A percentile compares a stretch with the other conserved stretches of the same genome.
Conservation (phyloP, 2,888 invertebrate genomes). For the Polymixis flavicincta region DNA sequence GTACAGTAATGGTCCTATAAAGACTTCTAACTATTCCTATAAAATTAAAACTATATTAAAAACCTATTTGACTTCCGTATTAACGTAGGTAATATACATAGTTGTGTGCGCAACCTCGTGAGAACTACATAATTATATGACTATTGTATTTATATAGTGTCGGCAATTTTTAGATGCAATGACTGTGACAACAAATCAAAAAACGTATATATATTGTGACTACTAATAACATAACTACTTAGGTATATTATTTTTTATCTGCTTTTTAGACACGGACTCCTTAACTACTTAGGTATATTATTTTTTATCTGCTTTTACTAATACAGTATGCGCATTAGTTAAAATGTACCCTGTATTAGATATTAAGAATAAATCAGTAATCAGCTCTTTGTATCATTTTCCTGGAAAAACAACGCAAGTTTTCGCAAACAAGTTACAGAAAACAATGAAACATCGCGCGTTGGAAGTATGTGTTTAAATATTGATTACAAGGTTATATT, state of each 20-base stretch:
- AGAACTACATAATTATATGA: slow-evolving; percentile 29
- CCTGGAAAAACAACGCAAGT: no score
- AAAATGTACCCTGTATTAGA: no score
- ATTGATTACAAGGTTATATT: not conserved
- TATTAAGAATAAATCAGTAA: no score
- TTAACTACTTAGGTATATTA: no score
- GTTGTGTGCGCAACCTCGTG: slow-evolving; percentile 24
- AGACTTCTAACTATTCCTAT: not conserved
- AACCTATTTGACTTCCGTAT: slow-evolving; percentile 32
- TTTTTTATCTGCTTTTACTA: no score
- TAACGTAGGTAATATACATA: slow-evolving; percentile 12
- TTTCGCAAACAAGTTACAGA: not conserved
- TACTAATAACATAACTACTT: not conserved
- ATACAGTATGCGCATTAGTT: no score
- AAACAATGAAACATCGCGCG: not conserved
- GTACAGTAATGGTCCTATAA: not conserved
- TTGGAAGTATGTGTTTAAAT: not conserved
- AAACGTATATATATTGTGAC: not conserved
- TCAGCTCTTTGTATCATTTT: no score
- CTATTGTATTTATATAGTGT: slow-evolving; percentile 30
- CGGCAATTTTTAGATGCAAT: slow-evolving; percentile 30
- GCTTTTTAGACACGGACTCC: no score
- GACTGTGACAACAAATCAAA: slow-evolving; percentile 44
- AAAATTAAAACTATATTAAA: slow-evolving; percentile 32
- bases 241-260: no score